Evolutionary conservation across 2,888 invertebrate species (phyloP), one percentile per base, ranked within the genome.

Genomic region (Thymelicus acteon): DNA sequence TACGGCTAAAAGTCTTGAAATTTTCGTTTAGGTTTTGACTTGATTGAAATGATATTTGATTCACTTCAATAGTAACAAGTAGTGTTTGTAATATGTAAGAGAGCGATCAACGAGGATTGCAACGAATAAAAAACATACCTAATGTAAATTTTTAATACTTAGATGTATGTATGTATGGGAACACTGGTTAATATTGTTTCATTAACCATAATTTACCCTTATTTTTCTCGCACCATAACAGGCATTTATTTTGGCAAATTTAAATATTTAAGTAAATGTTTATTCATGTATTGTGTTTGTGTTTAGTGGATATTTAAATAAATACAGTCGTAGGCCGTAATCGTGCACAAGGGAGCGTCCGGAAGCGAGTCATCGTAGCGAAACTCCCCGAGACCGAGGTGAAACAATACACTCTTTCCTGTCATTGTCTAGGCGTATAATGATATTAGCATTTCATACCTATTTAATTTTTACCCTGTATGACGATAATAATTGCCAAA

Each of bases 311-410:
- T 64, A 54, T 54, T 54, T 58, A 71, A 61, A 70, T 64, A 69
- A 61, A 70, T 70, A 58, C 12, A 58, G 7, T 49, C 39, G 15
- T 58, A 44, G 44, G 47, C 57, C 58, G 39, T 13, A 40, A 39
- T 64, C 60, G 64, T 40, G 31, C 15, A 37, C 58, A 49, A 64
- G 84, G 85, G 82, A 75, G 85, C 83, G 85, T 83, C 91, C 92
- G 93, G 92, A 93, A 88, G 92, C 91, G 80, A 84, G 81, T 89
- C 92, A 93, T 92, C 92, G 91, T 92, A 93, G 92, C 93, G 93
- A 93, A 93, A 93, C 93, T 91, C 91, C 92, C 91, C 88, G 89
- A 82, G 84, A 81, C 83, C 82, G 80, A 84, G 81, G 82, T 88
- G 85, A 91, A 90, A 93, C 92, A 92, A 93, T 92, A 87, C 87